Base-by-base conservation (phyloP, 2,888 invertebrate genomes). In the Cantharis rufa region DNA sequence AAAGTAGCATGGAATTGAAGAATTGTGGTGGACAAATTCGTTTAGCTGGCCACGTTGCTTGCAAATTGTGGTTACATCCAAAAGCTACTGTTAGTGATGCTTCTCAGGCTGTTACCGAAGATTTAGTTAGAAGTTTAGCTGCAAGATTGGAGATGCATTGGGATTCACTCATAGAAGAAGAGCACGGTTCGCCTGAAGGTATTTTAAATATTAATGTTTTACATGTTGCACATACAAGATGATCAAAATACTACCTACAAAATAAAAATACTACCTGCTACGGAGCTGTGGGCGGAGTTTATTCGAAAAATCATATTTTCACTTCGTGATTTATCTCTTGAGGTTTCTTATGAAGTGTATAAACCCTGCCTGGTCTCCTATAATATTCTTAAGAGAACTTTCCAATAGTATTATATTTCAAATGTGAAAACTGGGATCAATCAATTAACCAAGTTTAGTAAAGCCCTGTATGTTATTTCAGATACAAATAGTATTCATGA, bases 111-210 rank as follows among this genome's bases (percentile, higher is more conserved):
- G 90, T 98, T 11, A 94, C 94, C 84, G 92, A 94, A 86, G 98
- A 98, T 85, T 92, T 97, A 21, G 90, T 97, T 80, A 90, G 97
- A 76, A 97, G 97, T 72, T 88, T 98, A 75, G 92, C 94, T 11
- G 93, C 96, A 11, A 90, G 98, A 79, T 92, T 97, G 85, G 96
- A 96, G 84, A 94, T 98, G 91, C 96, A 97, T 85, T 97, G 96
- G 90, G 97, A 97, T 88, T 97, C 97, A 74, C 89, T 97, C 72
- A 94, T 96, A 82, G 96, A 96, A 88, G 96, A 95, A 86, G 93
- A 93, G 84, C 92, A 92, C 86, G 90, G 92, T 76, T 89, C 92
- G 69, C 92, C 93, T 27, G 93, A 94, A 91, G 93, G 93, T 93
- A 84, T 80, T 32, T 32, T 5, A 1, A 32, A 32, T 32, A 5